phyloP scores from a whole-genome alignment of 2,797 vertebrate species.

The Megaceryle alcyon region DNA sequence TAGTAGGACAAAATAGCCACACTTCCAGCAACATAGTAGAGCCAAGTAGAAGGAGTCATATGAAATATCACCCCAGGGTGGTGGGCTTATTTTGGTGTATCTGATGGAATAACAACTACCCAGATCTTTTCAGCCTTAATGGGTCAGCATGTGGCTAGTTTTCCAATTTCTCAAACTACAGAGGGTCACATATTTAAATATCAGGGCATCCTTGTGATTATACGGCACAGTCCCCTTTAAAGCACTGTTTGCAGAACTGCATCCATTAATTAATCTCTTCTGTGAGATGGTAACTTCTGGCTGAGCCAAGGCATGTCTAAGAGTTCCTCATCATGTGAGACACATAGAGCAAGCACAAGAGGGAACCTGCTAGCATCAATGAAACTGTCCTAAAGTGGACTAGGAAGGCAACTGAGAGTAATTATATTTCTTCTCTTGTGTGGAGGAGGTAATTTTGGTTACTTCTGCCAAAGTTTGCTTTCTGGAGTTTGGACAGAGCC shows the following conservation, averaged over 20 bases:
- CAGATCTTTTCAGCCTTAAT: neutral
- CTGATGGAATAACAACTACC: neutral
- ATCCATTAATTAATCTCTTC: neutral
- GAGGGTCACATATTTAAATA: neutral
- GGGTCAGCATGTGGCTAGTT: no score
- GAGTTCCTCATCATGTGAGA: neutral
- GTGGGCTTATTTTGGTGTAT: neutral
- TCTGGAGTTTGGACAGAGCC: neutral
- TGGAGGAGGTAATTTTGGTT: neutral
- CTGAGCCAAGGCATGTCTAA: neutral
- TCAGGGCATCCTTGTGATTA: neutral
- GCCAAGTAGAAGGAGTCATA: neutral
- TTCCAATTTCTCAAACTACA: neutral
- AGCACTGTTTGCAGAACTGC: neutral
- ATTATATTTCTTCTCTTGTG: neutral
- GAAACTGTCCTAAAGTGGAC: neutral
- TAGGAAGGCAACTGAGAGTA: neutral
- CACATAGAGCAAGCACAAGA: fast-evolving
- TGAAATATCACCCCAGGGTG: neutral
- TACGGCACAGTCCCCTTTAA: fast-evolving
- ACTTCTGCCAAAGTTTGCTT: neutral
- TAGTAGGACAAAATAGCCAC: neutral
- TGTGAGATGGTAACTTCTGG: neutral
- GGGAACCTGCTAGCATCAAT: neutral
- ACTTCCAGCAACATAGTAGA: neutral